These are phyloP conservation scores for Chitala chitala DNA, from an alignment of 2,113 vertebrate genomes.

Conservation along the genomic window DNA sequence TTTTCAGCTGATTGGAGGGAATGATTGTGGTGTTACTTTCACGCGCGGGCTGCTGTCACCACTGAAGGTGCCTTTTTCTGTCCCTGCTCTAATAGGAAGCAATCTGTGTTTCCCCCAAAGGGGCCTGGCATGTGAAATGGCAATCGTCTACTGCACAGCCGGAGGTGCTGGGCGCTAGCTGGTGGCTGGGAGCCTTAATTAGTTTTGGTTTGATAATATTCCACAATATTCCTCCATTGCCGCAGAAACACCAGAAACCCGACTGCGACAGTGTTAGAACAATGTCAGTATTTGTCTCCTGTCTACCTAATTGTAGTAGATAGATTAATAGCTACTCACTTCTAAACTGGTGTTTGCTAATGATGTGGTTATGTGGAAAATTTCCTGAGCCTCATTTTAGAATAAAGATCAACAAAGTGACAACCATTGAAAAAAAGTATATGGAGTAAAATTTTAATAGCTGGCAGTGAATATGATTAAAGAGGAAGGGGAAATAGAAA, in stretches of 20 bases:
- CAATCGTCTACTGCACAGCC: slow-evolving; percentile 73
- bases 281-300: slow-evolving; percentile 18
- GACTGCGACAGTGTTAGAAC: neutral
- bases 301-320: slow-evolving; percentile 4
- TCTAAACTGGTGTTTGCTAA: neutral
- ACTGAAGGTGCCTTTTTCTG: slow-evolving; percentile 84
- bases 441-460: neutral
- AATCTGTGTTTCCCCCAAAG: slow-evolving; percentile 81
- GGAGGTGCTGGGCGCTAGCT: slow-evolving; percentile 65
- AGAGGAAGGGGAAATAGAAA: neutral
- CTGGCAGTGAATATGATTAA: neutral
- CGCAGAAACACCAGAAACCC: slow-evolving; percentile 20
- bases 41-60: slow-evolving; percentile 70
- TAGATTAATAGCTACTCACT: neutral
- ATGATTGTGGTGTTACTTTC: slow-evolving; percentile 87
- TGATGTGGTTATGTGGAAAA: no score
- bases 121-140: slow-evolving; percentile 72
- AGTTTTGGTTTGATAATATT: slow-evolving; percentile 63
- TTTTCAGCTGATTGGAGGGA: slow-evolving; percentile 86
- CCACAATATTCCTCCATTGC: slow-evolving; percentile 45
- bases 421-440: neutral
- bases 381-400: no score
- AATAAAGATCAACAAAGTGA: no score
- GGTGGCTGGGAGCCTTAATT: slow-evolving; percentile 71
- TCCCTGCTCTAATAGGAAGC: slow-evolving; percentile 78